Base-by-base conservation (phyloP, 2,797 vertebrate species). In the Fringilla coelebs region DNA sequence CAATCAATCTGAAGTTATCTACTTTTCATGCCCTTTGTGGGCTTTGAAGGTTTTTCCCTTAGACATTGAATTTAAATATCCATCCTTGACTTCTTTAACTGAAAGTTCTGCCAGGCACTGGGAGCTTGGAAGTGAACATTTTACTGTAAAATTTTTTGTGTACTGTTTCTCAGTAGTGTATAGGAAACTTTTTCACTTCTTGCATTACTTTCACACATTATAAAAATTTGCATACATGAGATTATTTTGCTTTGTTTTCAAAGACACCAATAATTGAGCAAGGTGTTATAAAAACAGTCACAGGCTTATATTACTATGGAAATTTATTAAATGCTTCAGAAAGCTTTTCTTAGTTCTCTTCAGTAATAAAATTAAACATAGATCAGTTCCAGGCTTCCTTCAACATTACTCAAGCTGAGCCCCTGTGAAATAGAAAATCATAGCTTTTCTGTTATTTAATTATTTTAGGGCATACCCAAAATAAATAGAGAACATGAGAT, bases 211-310 rank as follows among this genome's bases (percentile, higher is more conserved):
- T 92, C 46, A 61, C 4, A 2, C 13, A 8, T 77, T 70, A 73
- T 45, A 46, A 41, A 78, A n/a, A 51, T 93, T 73, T 95, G 21
- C 84, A 46, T 49, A 73, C 3, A 1, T 67, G 48, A 93, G 13
- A 51, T 79, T 85, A 73, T 86, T 94, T 80, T 96, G 13, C 52
- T 95, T 91, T 77, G 26, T 89, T 94, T 92, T 65, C 80, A 92
- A 85, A 78, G 58, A 57, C 17, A 48, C 34, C 26, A 24, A 25
- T 58, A 95, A 82, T 20, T 84, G 61, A 85, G 61, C 38, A 74
- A 54, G 0, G 0, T 74, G 31, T 80, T 94, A 74, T 18, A 43
- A 93, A 90, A 65, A 74, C 25, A 91, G 16, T 63, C 66, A 43
- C 20, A 75, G 49, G 25, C 24, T 83, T 82, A 8, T 61, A 89